Base-by-base conservation (phyloP, 2,113 vertebrate species). In the Dendropsophus ebraccatus region DNA sequence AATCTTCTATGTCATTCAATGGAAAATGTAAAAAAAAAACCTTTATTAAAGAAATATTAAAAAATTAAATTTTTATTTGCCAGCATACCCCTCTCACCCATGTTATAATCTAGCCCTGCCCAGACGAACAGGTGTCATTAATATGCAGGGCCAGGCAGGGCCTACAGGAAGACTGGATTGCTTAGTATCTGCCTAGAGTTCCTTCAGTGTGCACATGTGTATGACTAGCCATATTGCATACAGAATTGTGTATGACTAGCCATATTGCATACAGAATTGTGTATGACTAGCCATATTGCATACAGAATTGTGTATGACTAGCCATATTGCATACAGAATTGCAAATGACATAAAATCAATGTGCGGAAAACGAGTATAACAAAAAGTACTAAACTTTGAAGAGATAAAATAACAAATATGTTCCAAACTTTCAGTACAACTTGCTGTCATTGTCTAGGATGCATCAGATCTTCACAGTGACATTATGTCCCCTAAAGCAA, bases 401-500 rank as follows among this genome's bases (percentile, higher is more conserved):
- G 0, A 13, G 30, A 28, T 69, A 69, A 69, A 69, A 32, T 8
- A 69, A 69, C 14, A 37, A 58, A 30, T 2, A 37, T n/a, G 52
- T 54, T n/a, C 2, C 30, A 58, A 79, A 28, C 41, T 35, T 52
- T 56, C 10, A 21, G 11, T 28, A 37, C 21, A 58, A 58, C 30
- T 28, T 45, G 4, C 25, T 12, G 8, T 41, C 21, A 58, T 30
- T 79, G 52, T 17, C 32, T 54, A 14, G 76, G 35, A 79, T 5
- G n/a, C 32, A 58, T 79, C 9, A 79, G 32, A 58, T 58, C 52
- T 54, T 78, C 52, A 13, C 76, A 58, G 12, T 58, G 52, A 79
- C 76, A 79, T n/a, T 58, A 12, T 58, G 76, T 79, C 54, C 76
- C 76, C 76, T n/a, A 79, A 56, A 79, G 76, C 76, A 41, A 37